Base-by-base conservation (phyloP, 2,888 invertebrate genomes). In the Morinoia aosen region DNA sequence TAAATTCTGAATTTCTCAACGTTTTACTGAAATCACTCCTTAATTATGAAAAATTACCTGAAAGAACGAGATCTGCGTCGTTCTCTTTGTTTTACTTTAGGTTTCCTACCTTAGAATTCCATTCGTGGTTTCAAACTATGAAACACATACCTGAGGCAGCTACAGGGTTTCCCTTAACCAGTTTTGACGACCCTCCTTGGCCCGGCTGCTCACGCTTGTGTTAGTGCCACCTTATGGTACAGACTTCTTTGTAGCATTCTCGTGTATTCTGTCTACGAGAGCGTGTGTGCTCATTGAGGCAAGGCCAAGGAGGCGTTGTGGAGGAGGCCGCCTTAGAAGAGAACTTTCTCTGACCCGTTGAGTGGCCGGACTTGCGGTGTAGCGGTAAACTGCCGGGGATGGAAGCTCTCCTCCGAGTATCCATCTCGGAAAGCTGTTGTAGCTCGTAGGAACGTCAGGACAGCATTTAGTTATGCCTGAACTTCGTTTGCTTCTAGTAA, bases 301-400 rank as follows among this genome's bases (percentile, higher is more conserved):
- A 76, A 76, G 76, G 76, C 76, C 76, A 76, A 33, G 33, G 76
- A 76, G 76, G 76, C 76, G 76, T 76, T 33, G 76, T 19, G 33
- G 33, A 76, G 76, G 76, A 25, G 76, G 76, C 76, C 76, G 76
- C 76, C 25, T 76, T 10, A 76, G 76, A 76, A 76, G 90, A 90
- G 40, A 90, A 90, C 90, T 90, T 90, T 90, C 90, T 90, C 90
- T 90, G 90, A 90, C 90, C 90, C 90, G 40, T 90, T 90, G 40
- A 90, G 90, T 48, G 40, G 90, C 90, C 90, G 90, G 40, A 40
- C 90, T 90, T 48, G 14, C 90, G 90, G 40, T 40, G 90, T 90
- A 90, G 90, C 90, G 90, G 90, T 90, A 90, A 90, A 90, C 90
- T 40, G 90, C 39, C 19, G 90, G 90, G 40, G 90, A 90, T 39